Percentiles rank a stretch among this genome's conserved stretches.
These are phyloP conservation scores for Labeo catla DNA, from an alignment of 2,113 vertebrate genomes.

Conservation along the genomic window DNA sequence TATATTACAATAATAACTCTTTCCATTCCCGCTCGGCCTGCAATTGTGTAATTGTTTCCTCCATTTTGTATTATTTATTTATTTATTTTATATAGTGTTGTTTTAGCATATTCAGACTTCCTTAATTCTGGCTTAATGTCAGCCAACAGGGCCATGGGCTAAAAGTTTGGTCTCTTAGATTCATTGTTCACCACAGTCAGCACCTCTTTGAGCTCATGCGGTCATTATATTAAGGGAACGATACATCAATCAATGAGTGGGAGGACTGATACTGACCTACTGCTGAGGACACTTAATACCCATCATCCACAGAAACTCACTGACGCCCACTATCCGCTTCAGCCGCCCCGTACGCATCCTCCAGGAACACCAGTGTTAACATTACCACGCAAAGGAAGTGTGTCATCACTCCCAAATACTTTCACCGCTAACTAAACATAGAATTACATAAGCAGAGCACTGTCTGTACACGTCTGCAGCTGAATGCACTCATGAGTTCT, in stretches of 20 bases:
- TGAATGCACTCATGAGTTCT: not conserved
- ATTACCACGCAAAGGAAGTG: conserved; percentile 2
- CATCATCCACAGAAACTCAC: not conserved
- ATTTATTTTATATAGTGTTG: too few species aligned
- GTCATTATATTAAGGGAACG: conserved; percentile 7
- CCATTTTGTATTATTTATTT: too few species aligned
- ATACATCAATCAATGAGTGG: conserved; percentile 26
- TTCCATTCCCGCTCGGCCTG: too few species aligned
- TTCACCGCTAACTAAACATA: conserved; percentile 1
- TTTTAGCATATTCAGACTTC: too few species aligned
- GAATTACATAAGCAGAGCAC: not conserved
- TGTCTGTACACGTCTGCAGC: not conserved
- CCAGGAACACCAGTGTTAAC: not conserved
- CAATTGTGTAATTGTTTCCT: too few species aligned
- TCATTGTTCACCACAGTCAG: not conserved
- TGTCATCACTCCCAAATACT: conserved; percentile 28
- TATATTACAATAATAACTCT: too few species aligned
- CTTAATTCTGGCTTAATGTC: too few species aligned
- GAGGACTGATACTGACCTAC: conserved; percentile 27
- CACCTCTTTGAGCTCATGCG: not conserved
- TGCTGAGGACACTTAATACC: conserved; percentile 18
- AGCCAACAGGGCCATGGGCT: too few species aligned
- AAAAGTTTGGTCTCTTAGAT: too few species aligned
- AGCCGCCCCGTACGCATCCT: not conserved
- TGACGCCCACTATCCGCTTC: not conserved